Conservation (phyloP, 2,113 vertebrate genomes). For the Trematomus loennbergii region DNA sequence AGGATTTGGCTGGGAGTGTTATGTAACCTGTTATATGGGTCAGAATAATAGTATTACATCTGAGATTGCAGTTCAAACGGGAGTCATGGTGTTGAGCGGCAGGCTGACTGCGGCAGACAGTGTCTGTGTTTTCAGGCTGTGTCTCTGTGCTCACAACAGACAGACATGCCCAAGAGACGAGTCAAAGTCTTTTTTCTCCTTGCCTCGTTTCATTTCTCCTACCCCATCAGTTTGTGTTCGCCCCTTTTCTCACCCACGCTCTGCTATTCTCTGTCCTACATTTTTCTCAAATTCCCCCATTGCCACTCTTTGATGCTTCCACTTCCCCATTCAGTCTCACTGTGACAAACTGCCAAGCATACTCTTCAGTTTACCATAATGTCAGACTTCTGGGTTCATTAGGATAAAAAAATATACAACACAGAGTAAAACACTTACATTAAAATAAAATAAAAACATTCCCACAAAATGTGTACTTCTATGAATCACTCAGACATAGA, state of each 20-base stretch:
- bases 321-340: slow-evolving; percentile 48
- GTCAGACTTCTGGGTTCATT: no score
- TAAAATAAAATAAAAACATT: no score
- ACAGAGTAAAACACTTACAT: no score
- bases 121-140: slow-evolving; percentile 62
- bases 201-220: slow-evolving; percentile 57
- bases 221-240: slow-evolving; percentile 21
- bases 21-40: slow-evolving; percentile 73
- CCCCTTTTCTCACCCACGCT: slow-evolving; percentile 25
- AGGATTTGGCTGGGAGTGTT: slow-evolving; percentile 68
- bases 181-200: slow-evolving; percentile 49
- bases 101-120: slow-evolving; percentile 54
- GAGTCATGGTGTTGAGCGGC: slow-evolving; percentile 61
- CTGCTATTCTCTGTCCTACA: slow-evolving; percentile 29
- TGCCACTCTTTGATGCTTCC: slow-evolving; percentile 42
- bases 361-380: not conserved
- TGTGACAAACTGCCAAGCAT: slow-evolving; percentile 32
- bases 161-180: slow-evolving; percentile 54
- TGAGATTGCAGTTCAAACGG: slow-evolving; percentile 69
- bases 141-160: slow-evolving; percentile 52
- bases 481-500: not conserved
- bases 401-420: no score
- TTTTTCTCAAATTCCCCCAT: slow-evolving; percentile 35
- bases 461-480: no score
- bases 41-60: slow-evolving; percentile 76